Evolutionary conservation across 2,797 vertebrate genomes (phyloP).

Genomic region (Ispidina picta): DNA sequence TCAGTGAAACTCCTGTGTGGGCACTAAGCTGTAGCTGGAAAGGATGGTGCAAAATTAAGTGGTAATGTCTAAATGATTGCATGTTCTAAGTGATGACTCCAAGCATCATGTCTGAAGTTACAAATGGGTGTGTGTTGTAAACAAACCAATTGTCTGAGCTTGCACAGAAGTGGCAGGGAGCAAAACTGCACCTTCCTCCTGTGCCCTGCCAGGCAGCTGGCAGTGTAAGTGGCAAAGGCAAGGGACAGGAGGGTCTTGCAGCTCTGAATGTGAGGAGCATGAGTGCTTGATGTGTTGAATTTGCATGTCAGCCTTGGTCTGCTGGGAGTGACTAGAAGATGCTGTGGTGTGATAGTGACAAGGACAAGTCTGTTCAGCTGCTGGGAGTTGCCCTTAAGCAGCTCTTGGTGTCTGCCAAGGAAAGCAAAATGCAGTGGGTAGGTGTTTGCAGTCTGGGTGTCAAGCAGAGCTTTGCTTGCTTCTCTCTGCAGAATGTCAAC

Average conservation of each 20-base stretch:
- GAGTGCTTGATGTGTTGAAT: not conserved
- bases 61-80: not conserved
- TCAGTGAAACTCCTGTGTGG: not conserved
- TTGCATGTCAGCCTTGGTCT: not conserved
- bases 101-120: not conserved
- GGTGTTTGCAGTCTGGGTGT: not conserved
- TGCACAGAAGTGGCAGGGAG: not conserved
- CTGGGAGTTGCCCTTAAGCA: not conserved
- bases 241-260: accelerated
- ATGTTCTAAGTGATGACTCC: accelerated
- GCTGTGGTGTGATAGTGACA: not conserved
- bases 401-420: not conserved
- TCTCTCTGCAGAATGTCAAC: conserved; percentile 80
- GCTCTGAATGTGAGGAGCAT: not conserved
- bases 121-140: not conserved
- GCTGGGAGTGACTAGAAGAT: not conserved
- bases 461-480: not conserved
- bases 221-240: not conserved
- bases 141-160: not conserved
- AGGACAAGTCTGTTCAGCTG: not conserved
- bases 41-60: not conserved
- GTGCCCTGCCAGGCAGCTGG: not conserved
- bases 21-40: not conserved
- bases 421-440: not conserved
- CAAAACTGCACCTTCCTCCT: not conserved